Percentiles rank a stretch among this genome's conserved stretches.
phyloP scores from a whole-genome alignment of 2,797 vertebrate genomes.

The Chrysocyon brachyurus region DNA sequence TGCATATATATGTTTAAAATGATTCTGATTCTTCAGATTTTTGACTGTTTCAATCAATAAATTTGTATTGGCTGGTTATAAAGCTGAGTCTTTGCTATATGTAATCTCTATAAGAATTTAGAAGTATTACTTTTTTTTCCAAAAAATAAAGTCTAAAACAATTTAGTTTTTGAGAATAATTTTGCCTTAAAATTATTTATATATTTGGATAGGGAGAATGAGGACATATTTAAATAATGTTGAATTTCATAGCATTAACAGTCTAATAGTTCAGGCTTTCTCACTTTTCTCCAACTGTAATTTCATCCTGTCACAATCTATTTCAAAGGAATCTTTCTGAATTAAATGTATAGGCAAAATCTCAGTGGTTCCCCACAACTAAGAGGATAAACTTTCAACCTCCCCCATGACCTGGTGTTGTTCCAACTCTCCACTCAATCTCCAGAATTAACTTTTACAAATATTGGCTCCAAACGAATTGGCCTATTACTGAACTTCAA shows the following conservation, averaged over 20 bases:
- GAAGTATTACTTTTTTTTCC: background rate
- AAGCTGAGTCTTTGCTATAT: background rate
- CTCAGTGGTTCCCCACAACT: background rate
- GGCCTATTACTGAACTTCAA: background rate
- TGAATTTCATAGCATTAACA: constrained; percentile 12
- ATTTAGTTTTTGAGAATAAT: background rate
- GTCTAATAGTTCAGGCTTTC: background rate
- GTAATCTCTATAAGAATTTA: background rate
- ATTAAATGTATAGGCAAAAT: constrained; percentile 37
- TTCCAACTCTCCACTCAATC: background rate
- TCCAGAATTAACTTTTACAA: constrained; percentile 19
- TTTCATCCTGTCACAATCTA: constrained; percentile 33
- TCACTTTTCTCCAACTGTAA: background rate
- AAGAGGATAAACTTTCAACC: constrained; percentile 19
- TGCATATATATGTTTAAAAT: background rate
- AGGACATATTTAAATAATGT: constrained; percentile 2
- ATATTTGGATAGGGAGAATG: background rate
- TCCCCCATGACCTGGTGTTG: background rate
- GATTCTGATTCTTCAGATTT: constrained; percentile 46
- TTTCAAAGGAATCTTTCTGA: constrained; percentile 43
- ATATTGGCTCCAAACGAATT: background rate
- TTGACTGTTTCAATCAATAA: background rate
- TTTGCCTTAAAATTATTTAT: constrained; percentile 37
- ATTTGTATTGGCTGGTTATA: background rate
- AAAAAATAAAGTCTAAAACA: constrained; percentile 15